phyloP scores from a whole-genome alignment of 53 echinoderm and acorn worm genomes.

The Crossaster papposus region DNA sequence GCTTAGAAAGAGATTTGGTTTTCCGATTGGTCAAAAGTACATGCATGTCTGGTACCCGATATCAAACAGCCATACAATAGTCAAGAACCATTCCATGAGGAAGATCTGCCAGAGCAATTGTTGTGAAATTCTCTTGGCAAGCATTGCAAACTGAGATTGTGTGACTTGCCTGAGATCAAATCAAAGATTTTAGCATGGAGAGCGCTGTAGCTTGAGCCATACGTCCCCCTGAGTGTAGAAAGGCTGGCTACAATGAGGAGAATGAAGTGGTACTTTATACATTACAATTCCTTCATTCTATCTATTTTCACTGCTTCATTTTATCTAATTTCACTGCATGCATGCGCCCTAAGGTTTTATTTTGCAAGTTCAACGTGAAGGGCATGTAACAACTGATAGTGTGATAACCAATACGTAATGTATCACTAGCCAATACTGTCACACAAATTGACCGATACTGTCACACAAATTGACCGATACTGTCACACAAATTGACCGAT shows the following conservation, averaged over 20 bases:
- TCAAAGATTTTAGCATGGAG: slow-evolving; percentile 50
- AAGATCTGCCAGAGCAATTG: slow-evolving; percentile 38
- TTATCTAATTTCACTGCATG: no score
- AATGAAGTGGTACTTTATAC: slow-evolving; percentile 19
- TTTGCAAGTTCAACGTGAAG: not conserved
- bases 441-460: no score
- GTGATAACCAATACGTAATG: no score
- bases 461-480: no score
- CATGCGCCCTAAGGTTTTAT: not conserved
- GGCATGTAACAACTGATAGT: not conserved
- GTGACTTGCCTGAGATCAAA: slow-evolving; percentile 58
- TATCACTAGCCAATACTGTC: no score
- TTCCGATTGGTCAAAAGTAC: not conserved
- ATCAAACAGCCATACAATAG: not conserved
- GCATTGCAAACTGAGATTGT: slow-evolving; percentile 34
- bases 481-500: no score
- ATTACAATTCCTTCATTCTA: not conserved
- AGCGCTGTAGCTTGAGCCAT: slow-evolving; percentile 26
- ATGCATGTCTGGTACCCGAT: not conserved
- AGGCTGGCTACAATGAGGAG: slow-evolving; percentile 51
- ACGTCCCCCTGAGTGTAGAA: not conserved
- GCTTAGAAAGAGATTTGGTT: not conserved
- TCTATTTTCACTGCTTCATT: not conserved
- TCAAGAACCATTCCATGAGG: not conserved
- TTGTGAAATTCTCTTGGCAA: slow-evolving; percentile 57